phyloP scores from a whole-genome alignment of 2,113 vertebrate genomes.

The Paratilapia polleni region DNA sequence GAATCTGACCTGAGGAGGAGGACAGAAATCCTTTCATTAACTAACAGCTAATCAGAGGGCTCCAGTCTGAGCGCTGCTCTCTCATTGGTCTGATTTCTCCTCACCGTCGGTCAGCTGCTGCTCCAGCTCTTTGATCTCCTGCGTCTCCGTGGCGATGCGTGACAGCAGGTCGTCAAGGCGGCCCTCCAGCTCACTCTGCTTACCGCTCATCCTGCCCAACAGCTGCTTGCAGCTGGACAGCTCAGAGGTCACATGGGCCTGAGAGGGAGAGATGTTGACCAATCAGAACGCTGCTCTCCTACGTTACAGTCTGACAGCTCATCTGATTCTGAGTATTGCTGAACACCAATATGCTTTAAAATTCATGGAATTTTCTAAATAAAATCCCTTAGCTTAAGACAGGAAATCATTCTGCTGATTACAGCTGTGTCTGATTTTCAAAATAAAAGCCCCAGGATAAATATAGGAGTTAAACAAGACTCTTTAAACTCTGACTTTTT shows the following conservation, averaged over 20 bases:
- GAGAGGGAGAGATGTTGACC: not conserved
- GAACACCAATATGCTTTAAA: not conserved
- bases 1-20: slow-evolving; percentile 86
- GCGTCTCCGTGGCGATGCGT: slow-evolving; percentile 90
- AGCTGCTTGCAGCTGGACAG: slow-evolving; percentile 74
- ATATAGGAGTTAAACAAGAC: not conserved
- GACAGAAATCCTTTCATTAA: not conserved
- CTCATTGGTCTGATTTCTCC: slow-evolving; percentile 11
- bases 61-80: not conserved
- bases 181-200: slow-evolving; percentile 84
- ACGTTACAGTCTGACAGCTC: too few species aligned
- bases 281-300: not conserved
- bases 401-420: not conserved
- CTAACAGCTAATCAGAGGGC: not conserved
- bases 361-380: not conserved
- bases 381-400: not conserved
- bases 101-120: slow-evolving; percentile 93
- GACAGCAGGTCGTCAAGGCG: slow-evolving; percentile 88
- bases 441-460: not conserved
- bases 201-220: slow-evolving; percentile 85
- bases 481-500: not conserved
- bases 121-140: slow-evolving; percentile 94
- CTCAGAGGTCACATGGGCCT: slow-evolving; percentile 84
- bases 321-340: not conserved
- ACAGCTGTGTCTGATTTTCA: not conserved